Evolutionary conservation across 1,140 invertebrate genomes (phyloP).

Genomic region (Cydia fagiglandana): DNA sequence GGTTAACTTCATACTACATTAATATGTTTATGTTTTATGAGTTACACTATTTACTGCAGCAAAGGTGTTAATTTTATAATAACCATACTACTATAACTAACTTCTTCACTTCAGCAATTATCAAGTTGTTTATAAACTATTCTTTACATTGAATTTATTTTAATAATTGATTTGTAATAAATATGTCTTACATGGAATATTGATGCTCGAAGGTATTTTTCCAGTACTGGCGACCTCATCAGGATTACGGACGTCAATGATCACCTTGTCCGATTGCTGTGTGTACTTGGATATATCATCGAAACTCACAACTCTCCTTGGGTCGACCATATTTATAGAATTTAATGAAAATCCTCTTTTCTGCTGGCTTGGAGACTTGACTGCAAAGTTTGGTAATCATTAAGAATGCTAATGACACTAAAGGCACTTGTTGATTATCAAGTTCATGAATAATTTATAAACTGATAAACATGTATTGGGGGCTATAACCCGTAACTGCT

Average conservation of each 20-base stretch:
- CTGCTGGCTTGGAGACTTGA: neutral
- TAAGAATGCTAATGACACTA: neutral
- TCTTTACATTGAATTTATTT: too few relatives aligned
- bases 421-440: neutral
- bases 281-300: slow-evolving; percentile 66
- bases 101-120: too few relatives aligned
- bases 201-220: slow-evolving; percentile 84
- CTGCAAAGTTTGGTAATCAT: neutral
- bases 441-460: neutral
- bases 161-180: slow-evolving; percentile 1
- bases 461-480: neutral
- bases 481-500: too few relatives aligned
- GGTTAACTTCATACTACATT: too few relatives aligned
- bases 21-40: too few relatives aligned
- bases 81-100: too few relatives aligned
- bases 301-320: slow-evolving; percentile 59
- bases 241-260: slow-evolving; percentile 85
- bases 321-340: slow-evolving; percentile 52
- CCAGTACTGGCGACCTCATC: slow-evolving; percentile 83
- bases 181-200: slow-evolving; percentile 82
- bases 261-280: slow-evolving; percentile 66
- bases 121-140: too few relatives aligned
- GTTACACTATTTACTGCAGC: too few relatives aligned
- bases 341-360: slow-evolving; percentile 11
- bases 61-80: too few relatives aligned